Percentiles rank a stretch among this genome's conserved stretches.
Evolutionary conservation across 1,140 invertebrate genomes (phyloP).

Genomic region (Diorhabda carinulata): DNA sequence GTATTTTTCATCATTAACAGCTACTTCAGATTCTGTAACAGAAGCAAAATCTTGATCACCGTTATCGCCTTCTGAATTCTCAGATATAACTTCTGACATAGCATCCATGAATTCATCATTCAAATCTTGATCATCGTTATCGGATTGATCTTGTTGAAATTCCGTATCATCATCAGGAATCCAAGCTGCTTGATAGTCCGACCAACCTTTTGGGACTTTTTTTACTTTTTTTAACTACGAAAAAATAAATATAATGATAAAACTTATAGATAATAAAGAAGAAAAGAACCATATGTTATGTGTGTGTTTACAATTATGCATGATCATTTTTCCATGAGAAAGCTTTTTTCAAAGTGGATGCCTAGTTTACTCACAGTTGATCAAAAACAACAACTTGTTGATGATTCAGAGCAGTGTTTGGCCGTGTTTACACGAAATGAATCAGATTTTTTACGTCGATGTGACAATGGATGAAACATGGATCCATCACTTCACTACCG

Average conservation of each 20-base stretch:
- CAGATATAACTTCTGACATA: conserved; percentile 57
- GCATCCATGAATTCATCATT: conserved; percentile 51
- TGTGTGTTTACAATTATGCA: no score
- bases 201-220: conserved; percentile 89
- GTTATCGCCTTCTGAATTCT: conserved; percentile 50
- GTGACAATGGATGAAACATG: no score
- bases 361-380: no score
- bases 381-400: no score
- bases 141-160: conserved; percentile 45
- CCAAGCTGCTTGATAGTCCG: conserved; percentile 96
- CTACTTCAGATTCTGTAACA: conserved; percentile 62
- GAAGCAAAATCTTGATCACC: conserved; percentile 65
- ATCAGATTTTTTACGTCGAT: no score
- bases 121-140: conserved; percentile 48
- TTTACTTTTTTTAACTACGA: conserved; percentile 62
- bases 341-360: no score
- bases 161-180: conserved; percentile 63
- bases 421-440: no score
- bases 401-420: no score
- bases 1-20: conserved; percentile 47
- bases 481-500: no score
- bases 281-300: no score
- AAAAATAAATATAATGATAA: background rate
- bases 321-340: no score
- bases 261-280: no score